Conservation (phyloP, 2,888 invertebrate species). For the Scaptomyza flava region DNA sequence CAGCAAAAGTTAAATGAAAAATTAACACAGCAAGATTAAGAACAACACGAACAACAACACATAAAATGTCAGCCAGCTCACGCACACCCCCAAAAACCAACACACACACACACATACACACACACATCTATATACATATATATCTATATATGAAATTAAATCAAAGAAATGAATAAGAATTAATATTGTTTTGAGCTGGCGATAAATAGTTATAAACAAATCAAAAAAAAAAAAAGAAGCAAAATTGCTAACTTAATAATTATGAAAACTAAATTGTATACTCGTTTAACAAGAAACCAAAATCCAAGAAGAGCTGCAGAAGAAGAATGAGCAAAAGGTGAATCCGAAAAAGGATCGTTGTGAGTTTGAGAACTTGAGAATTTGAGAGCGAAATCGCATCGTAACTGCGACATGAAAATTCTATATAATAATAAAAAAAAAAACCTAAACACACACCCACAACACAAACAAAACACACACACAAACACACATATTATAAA, state of each 20-base stretch:
- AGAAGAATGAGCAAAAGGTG: neutral
- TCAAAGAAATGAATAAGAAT: conserved; percentile 37
- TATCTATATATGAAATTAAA: conserved; percentile 17
- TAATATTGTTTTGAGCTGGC: conserved; percentile 49
- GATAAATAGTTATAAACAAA: conserved; percentile 51
- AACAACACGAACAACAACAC: conserved; percentile 50
- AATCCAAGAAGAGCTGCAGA: conserved; percentile 27
- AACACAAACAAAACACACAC: conserved; percentile 22
- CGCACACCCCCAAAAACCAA: conserved; percentile 21
- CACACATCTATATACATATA: conserved; percentile 17
- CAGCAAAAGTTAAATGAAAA: conserved; percentile 40
- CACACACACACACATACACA: conserved; percentile 6
- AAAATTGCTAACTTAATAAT: conserved; percentile 55
- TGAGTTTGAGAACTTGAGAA: conserved; percentile 28
- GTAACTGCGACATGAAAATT: conserved; percentile 57
- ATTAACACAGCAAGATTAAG: conserved; percentile 35
- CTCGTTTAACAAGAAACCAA: conserved; percentile 78
- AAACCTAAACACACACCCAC: conserved; percentile 28
- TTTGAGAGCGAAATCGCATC: conserved; percentile 35
- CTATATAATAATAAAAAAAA: conserved; percentile 60
- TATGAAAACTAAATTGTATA: conserved; percentile 70
- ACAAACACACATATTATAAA: conserved; percentile 56
- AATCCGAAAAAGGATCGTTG: conserved; percentile 9
- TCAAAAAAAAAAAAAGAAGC: conserved; percentile 32
- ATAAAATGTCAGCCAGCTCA: conserved; percentile 53